Conservation (phyloP, 1,140 invertebrate genomes). For the Bradysia coprophila region DNA sequence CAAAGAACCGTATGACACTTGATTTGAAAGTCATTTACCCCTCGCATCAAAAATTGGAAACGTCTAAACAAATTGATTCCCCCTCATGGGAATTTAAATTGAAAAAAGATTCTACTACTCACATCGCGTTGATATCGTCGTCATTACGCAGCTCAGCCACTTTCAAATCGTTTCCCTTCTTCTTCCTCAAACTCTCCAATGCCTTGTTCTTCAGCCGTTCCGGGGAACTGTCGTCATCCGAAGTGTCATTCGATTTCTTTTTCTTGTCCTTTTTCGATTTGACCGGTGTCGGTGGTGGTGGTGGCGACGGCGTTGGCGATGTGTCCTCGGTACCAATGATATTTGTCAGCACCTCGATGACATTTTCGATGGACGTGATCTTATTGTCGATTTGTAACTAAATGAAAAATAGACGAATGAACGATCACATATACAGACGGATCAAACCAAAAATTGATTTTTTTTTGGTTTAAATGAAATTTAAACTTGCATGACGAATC, state of each 20-base stretch:
- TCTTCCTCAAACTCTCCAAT: slow-evolving; percentile 23
- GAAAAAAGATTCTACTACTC: no score
- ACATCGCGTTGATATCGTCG: no score
- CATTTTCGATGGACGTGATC: slow-evolving; percentile 62
- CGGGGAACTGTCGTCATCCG: slow-evolving; percentile 14
- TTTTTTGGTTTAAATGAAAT: no score
- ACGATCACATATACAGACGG: neutral
- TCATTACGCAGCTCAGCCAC: no score
- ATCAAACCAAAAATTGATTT: neutral
- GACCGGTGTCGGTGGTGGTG: slow-evolving; percentile 10
- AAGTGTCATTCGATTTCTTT: slow-evolving; percentile 8
- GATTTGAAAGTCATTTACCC: no score
- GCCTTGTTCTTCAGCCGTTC: slow-evolving; percentile 20
- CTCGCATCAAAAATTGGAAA: no score
- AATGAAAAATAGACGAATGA: neutral
- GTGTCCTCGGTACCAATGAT: slow-evolving; percentile 49
- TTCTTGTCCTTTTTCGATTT: slow-evolving; percentile 7
- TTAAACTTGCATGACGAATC: no score
- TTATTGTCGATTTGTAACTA: slow-evolving; percentile 53
- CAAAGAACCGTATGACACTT: no score
- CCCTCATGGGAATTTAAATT: no score
- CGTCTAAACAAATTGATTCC: no score
- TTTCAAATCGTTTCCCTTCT: slow-evolving; percentile 13
- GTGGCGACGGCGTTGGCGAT: slow-evolving; percentile 6
- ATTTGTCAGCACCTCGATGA: slow-evolving; percentile 63